Base-by-base conservation (phyloP, 2,113 vertebrate species). In the Pterocles orientalis region DNA sequence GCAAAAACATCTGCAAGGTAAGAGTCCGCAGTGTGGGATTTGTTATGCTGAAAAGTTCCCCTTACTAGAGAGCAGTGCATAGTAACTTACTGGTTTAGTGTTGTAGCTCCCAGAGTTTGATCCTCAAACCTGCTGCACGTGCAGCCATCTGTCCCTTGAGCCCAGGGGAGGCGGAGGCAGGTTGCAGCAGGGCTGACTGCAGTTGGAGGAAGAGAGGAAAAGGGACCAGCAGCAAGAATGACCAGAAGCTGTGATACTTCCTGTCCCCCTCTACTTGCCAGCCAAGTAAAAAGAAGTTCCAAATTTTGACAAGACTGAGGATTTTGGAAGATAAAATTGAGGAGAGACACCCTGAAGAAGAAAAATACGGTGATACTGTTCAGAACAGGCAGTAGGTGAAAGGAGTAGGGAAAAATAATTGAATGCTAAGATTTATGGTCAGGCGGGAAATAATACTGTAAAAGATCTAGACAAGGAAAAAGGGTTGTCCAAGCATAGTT, bases 1-100 rank as follows among this genome's bases (percentile, higher is more conserved):
- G 96, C 96, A 69, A 99, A 98, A 97, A 84, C 96, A 10, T 95
- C 97, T 47, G 91, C 97, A 92, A 98, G 99, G 99, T 99, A 98
- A 15, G 83, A 58, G 56, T 16, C 43, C 9, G 23, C 5, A 2
- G 12, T 2, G 23, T 26, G 36, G 68, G 20, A 9, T 64, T 48
- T 60, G 20, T 82, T 60, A 43, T 6, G 29, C 60, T 7, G 1
- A 17, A 34, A 66, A 75, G 21, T 91, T 75, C 31, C 47, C 31
- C 34, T 64, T 58, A 20, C 18, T 66, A 34, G 19, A 21, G 47
- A 25, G 48, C 9, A 34, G 33, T 10, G 45, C 16, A 50, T 1
- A 9, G 71, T 50, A 28, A 13, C 20, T 90, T 56, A n/a, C 23
- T 60, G 24, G 4, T 26, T 57, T 82, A 88, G 41, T 24, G 12